phyloP scores from a whole-genome alignment of 2,113 vertebrate genomes.

The Saimiri boliviensis region DNA sequence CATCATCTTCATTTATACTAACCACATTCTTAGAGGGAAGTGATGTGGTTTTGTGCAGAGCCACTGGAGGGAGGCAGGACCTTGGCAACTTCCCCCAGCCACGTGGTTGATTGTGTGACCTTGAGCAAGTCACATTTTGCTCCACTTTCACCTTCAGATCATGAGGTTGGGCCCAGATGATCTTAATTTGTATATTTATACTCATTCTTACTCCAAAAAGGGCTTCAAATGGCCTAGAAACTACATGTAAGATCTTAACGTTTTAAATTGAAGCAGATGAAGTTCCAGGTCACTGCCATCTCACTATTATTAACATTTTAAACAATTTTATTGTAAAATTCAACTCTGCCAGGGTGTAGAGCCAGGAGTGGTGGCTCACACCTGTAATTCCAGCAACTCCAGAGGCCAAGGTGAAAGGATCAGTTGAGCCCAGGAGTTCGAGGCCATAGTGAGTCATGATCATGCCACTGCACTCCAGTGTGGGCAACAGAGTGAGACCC shows the following conservation, averaged over 20 bases:
- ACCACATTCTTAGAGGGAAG: not conserved
- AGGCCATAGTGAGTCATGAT: too few species aligned
- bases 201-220: not conserved
- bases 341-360: not conserved
- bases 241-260: not conserved
- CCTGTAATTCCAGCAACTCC: too few species aligned
- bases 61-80: accelerated
- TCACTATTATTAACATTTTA: not conserved
- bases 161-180: not conserved
- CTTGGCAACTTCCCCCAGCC: not conserved
- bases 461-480: too few species aligned
- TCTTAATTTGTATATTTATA: not conserved
- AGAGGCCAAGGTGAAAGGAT: too few species aligned
- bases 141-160: not conserved
- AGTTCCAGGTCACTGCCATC: not conserved
- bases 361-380: too few species aligned
- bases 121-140: not conserved
- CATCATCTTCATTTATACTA: not conserved
- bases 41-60: not conserved
- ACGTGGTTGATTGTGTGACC: too few species aligned
- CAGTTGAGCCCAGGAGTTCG: too few species aligned
- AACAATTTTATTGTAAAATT: not conserved
- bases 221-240: slow-evolving; percentile 18
- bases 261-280: slow-evolving; percentile 28
- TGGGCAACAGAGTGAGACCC: too few species aligned